Base-by-base conservation (phyloP, 64 coral and sea anemone genomes). In the Anthopleura sola region DNA sequence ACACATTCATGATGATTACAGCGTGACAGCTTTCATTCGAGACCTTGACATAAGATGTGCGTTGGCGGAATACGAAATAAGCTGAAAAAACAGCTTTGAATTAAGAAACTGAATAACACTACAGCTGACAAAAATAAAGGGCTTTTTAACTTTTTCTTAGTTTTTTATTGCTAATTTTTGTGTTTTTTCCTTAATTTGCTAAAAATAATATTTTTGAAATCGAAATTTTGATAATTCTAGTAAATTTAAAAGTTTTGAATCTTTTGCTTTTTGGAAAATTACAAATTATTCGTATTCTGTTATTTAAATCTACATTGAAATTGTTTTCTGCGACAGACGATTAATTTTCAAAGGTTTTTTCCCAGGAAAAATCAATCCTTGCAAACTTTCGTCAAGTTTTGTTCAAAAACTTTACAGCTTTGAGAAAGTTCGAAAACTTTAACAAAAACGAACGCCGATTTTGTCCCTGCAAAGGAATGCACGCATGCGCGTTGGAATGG, bases 401-500 rank as follows among this genome's bases (percentile, higher is more conserved):
- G 29, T 32, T 71, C 7, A 32, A 44, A 32, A 71, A 71, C 14
- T 32, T 31, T 11, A 71, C 24, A 32, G 34, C 66, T 71, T 71
- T 71, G 29, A 32, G 36, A 48, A 79, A 79, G 37, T 79, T 79
- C 38, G 20, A 5, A 79, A 79, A 79, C 37, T 79, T 79, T 38
- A 79, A 79, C 76, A 79, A 79, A 79, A 79, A 79, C 37, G n/a
- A 44, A 44, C 76, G 21, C 76, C 76, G 39, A 79, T 48, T 79
- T 79, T 79, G n/a, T 48, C 7, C 1, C 44, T 79, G 76, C 76
- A 79, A 79, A 79, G 44, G 76, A 79, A 48, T 79, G 37, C 19
- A 79, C 37, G 20, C 76, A 79, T 79, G 76, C 76, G 76, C 39
- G 3, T 15, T 24, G 34, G 76, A 33, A 29, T 48, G 37, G 3